These are phyloP conservation scores for Oryzias celebensis DNA, from an alignment of 2,113 vertebrate genomes.

Conservation along the genomic window DNA sequence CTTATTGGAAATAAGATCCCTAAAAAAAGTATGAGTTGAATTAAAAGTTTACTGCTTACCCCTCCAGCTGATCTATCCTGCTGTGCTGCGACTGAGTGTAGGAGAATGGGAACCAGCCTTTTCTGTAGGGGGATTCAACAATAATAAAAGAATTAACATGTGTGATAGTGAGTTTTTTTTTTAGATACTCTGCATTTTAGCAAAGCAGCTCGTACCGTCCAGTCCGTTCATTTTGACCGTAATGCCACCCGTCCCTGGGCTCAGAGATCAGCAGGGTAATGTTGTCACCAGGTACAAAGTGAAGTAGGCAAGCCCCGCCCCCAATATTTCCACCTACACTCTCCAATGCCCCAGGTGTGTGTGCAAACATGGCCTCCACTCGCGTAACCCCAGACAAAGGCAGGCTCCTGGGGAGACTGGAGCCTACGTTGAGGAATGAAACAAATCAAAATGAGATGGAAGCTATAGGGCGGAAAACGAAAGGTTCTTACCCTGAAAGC, in stretches of 20 bases:
- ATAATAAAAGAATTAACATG: background rate
- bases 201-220: slow-evolving; percentile 66
- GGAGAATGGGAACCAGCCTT: slow-evolving; percentile 88
- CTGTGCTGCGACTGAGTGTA: slow-evolving; percentile 79
- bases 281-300: slow-evolving; percentile 79
- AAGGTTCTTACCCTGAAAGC: slow-evolving; percentile 71
- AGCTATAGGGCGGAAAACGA: background rate
- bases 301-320: slow-evolving; percentile 76
- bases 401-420: slow-evolving; percentile 79
- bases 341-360: slow-evolving; percentile 60
- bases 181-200: background rate
- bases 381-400: slow-evolving; percentile 61
- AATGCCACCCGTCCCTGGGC: slow-evolving; percentile 85
- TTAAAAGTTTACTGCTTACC: slow-evolving; percentile 51
- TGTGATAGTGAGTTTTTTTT: background rate
- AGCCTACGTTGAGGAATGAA: slow-evolving; percentile 57
- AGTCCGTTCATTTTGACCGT: slow-evolving; percentile 83
- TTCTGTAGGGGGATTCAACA: slow-evolving; percentile 63
- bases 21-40: background rate
- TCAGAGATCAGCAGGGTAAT: slow-evolving; percentile 83
- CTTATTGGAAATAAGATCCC: background rate
- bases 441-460: background rate
- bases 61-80: slow-evolving; percentile 64
- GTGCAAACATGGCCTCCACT: slow-evolving; percentile 76
- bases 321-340: slow-evolving; percentile 28